Evolutionary conservation across 2,888 invertebrate genomes (phyloP), one percentile per base, ranked within the genome.

Genomic region (Epistrophe grossulariae): DNA sequence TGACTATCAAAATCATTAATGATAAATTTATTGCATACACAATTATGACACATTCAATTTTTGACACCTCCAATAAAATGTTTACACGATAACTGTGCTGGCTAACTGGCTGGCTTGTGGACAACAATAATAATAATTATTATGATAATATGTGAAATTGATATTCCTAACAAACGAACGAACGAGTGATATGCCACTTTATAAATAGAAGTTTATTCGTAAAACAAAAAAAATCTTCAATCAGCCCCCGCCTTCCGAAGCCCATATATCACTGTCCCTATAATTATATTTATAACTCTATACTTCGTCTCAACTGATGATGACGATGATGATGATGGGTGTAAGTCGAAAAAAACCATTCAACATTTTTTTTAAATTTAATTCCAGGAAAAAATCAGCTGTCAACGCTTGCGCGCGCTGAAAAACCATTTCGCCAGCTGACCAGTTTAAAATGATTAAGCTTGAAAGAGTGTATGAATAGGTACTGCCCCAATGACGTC

Each of bases 281-380:
- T 24, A 24, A 24, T 24, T 2, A 10, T 17, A 1, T 15, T 7
- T 48, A n/a, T 17, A n/a, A n/a, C 9, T 48, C 17, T 19, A 17
- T 4, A 50, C 19, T 11, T 11, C 31, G 9, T n/a, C 15, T 15
- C 31, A n/a, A 9, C 3, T 52, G 7, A 24, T 2, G 2, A 2
- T 3, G 3, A 24, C 24, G n/a, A n/a, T 24, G 24, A 24, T 24
- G 24, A 24, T 24, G 24, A 17, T 52, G 24, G 15, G 28, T 55
- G 3, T 24, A 2, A 28, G 64, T 66, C 48, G 28, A 55, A 66
- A 66, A 64, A 64, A 66, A 66, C 66, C 66, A 66, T 48, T 55
- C 28, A 55, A 66, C 17, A 28, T 19, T 38, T 24, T 50, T 19
- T 38, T 15, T 50, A 24, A 24, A 19, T 38, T 35, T 13, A 17